These are phyloP conservation scores for Chamaetylas fuelleborni DNA, from an alignment of 2,113 vertebrate genomes.

Conservation along the genomic window DNA sequence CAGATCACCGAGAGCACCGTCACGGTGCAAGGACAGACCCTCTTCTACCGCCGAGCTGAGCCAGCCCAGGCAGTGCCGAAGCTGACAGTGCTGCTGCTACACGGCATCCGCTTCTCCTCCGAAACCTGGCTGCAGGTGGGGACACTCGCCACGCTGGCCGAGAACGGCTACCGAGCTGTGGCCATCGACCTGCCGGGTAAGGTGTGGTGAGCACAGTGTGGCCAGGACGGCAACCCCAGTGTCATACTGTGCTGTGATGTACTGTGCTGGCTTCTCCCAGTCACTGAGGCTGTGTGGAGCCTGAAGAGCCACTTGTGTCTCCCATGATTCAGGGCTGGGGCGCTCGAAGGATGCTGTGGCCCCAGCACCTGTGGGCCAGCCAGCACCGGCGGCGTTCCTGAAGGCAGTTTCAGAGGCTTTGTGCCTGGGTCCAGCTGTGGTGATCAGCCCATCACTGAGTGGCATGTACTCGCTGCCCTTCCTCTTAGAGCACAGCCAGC, in stretches of 20 bases:
- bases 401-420: constrained; percentile 80
- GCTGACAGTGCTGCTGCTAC: constrained; percentile 85
- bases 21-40: constrained; percentile 71
- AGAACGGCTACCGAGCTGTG: constrained; percentile 83
- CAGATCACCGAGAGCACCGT: constrained; percentile 73
- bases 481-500: constrained; percentile 79
- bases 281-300: rapidly evolving
- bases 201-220: neutral
- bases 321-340: constrained; percentile 79
- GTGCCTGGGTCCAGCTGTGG: constrained; percentile 76
- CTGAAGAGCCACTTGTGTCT: neutral
- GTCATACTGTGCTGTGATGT: neutral
- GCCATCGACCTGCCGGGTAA: constrained; percentile 93
- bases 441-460: constrained; percentile 94
- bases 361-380: constrained; percentile 78
- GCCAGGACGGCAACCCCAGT: rapidly evolving
- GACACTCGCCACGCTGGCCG: constrained; percentile 81
- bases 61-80: constrained; percentile 46
- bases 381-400: constrained; percentile 82
- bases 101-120: constrained; percentile 93
- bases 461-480: constrained; percentile 96
- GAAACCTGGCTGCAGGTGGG: constrained; percentile 87
- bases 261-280: neutral
- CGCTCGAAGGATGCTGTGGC: constrained; percentile 80
- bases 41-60: constrained; percentile 85